phyloP scores from a whole-genome alignment of 2,113 vertebrate genomes.

The Amphiprion ocellaris region DNA sequence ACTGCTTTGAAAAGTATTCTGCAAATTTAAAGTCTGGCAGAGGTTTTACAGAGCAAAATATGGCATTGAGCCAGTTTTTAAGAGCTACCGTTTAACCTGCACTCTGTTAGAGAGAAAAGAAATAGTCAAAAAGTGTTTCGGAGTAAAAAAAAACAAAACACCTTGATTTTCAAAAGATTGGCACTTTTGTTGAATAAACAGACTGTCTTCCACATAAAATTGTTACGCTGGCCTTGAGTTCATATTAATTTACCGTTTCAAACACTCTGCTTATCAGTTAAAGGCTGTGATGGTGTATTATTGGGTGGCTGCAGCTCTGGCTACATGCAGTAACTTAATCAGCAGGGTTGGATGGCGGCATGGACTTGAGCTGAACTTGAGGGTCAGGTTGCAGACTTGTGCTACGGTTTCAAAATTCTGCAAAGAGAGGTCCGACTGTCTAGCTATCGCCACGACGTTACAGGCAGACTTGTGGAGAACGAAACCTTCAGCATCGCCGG shows the following conservation, averaged over 20 bases:
- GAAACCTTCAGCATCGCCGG: background rate
- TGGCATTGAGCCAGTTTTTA: slow-evolving; percentile 11
- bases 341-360: slow-evolving; percentile 67
- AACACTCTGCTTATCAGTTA: slow-evolving; percentile 37
- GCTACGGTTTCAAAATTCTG: slow-evolving; percentile 46
- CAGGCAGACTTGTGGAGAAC: slow-evolving; percentile 28
- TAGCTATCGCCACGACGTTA: slow-evolving; percentile 8
- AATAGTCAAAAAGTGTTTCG: background rate
- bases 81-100: slow-evolving; percentile 26
- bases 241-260: slow-evolving; percentile 52
- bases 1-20: slow-evolving; percentile 14
- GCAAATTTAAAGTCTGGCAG: slow-evolving; percentile 17
- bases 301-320: slow-evolving; percentile 50
- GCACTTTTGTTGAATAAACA: too few relatives aligned
- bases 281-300: slow-evolving; percentile 50
- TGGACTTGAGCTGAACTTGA: slow-evolving; percentile 66
- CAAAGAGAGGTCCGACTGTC: slow-evolving; percentile 24
- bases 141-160: background rate
- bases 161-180: too few relatives aligned
- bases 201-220: background rate
- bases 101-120: slow-evolving; percentile 6
- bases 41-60: slow-evolving; percentile 17
- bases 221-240: slow-evolving; percentile 37
- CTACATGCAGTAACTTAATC: slow-evolving; percentile 76
- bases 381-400: slow-evolving; percentile 76